Evolutionary conservation across 2,113 vertebrate species (phyloP), one percentile per base, ranked within the genome.

Genomic region (Donacobius atricapilla): DNA sequence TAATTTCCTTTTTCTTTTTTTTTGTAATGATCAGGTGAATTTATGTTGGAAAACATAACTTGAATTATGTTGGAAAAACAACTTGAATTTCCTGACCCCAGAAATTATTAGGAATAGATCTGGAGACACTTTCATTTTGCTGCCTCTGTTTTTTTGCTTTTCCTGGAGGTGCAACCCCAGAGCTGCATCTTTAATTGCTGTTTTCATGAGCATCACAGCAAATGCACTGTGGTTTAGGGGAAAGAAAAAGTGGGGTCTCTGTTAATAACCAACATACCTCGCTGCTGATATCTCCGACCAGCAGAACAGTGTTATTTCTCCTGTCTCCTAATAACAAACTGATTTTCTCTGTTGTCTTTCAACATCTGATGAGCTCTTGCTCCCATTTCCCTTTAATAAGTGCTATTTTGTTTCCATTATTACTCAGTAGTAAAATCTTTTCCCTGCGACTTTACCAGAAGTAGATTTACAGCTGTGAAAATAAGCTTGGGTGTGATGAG

Each of bases 391-490:
- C 20, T 89, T 91, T 73, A 58, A 30, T 84, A 94, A 94, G 68
- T 77, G 66, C 45, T 82, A 40, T 95, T 95, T 85, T 93, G 71
- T 72, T 91, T 92, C 92, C 68, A 93, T 94, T 95, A 90, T 95
- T 96, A 70, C 88, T 88, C 87, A 96, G 90, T 44, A 90, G 51
- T 90, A 92, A 93, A 96, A 92, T 81, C 90, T 96, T 94, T 96
- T 90, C 83, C 78, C 44, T 1, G 23, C 8, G 5, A 93, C 68
- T 94, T 90, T 47, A 95, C 64, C 88, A 96, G 95, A 83, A 91
- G 90, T 56, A 87, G 90, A 92, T 96, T 95, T 94, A 94, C 6
- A 13, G 42, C 48, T 58, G 87, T 86, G 79, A 90, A 96, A 96
- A 93, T 91, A 94, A 92, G 83, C 88, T 71, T 93, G 95, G 92